Base-by-base conservation (phyloP, 1,140 invertebrate genomes). In the Chrysomallon squamiferum region DNA sequence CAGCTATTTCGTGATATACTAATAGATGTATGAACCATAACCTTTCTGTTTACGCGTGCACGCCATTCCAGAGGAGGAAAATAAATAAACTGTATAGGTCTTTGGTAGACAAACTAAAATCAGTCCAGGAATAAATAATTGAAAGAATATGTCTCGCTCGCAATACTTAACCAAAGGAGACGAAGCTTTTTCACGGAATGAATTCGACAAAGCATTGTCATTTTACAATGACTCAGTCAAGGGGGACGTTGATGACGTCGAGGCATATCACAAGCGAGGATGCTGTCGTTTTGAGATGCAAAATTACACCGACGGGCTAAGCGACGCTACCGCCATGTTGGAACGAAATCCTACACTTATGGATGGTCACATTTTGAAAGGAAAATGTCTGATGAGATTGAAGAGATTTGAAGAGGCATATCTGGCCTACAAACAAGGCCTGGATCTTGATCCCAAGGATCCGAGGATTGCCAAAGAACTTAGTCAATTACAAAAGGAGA, bases 361-460 rank as follows among this genome's bases (percentile, higher is more conserved):
- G n/a, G 35, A 52, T 4, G 70, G 66, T 11, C 67, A 72, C 38
- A 49, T 71, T 6, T 30, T 65, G 43, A 52, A 65, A 32, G 73
- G 69, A 45, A 67, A 62, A 33, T 50, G 56, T 13, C 59, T 72
- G 13, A 61, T 62, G 45, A 69, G 62, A 50, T n/a, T 63, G 7
- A 57, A 52, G 15, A 18, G 59, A 5, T 75, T 65, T 32, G 66
- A 75, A 45, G 67, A 75, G 7, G 69, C 73, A 6, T 62, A 72
- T n/a, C 45, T n/a, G 3, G 56, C 54, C n/a, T 75, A 56, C 49
- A 66, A 58, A 58, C 38, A 63, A 30, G 73, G 69, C 0, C 49
- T 75, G 33, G 69, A 72, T 27, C 59, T 75, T n/a, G 70, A 75
- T 50, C 62, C 59, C 9, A 64, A 69, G 20, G 59, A 75, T 41